Evolutionary conservation across 1,140 invertebrate species (phyloP), one percentile per base, ranked within the genome.

Genomic region (Caenorhabditis latens): DNA sequence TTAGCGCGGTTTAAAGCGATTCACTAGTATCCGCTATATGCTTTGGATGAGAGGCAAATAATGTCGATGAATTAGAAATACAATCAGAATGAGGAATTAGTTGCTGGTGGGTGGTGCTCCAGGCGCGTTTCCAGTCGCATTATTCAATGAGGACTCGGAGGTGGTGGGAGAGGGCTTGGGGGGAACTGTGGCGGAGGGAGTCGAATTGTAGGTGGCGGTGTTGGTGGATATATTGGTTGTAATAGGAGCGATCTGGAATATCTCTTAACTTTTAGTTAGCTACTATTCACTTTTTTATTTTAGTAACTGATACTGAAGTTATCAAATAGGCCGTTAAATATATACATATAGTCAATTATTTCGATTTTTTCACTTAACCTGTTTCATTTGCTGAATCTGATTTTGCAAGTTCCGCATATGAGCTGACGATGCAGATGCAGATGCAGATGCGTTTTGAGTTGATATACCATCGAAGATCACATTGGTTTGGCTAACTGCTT

Each of bases 141-240:
- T 32, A 24, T 14, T 55, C 48, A 58, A 83, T 32, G 83, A 84
- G 83, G 83, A 43, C 53, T 84, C 55, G 53, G 83, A 84, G 58
- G 83, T 84, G 83, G 83, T 58, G 42, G 83, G 58, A 48, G 83
- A 63, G 83, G 83, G 55, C 53, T 84, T 84, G 13, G 53, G 83
- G 3, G 53, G 55, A n/a, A 48, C 11, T 21, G 79, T 83, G 48
- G 24, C 40, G 83, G 48, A 16, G 83, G 83, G n/a, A 50, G 46
- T 53, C 40, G 71, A 46, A 79, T 13, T 53, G 71, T 14, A 32
- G 65, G 65, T 7, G 65, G 65, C 16, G 42, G 42, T 43, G 71
- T 53, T 79, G 43, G n/a, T 79, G 46, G 46, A 21, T 13, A 13
- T 21, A 50, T 4, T 24, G 46, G 71, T 79, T n/a, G 46, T 9